These are phyloP conservation scores for Cremastinae sp. DNA, from an alignment of 2,888 invertebrate genomes.

Conservation along the genomic window DNA sequence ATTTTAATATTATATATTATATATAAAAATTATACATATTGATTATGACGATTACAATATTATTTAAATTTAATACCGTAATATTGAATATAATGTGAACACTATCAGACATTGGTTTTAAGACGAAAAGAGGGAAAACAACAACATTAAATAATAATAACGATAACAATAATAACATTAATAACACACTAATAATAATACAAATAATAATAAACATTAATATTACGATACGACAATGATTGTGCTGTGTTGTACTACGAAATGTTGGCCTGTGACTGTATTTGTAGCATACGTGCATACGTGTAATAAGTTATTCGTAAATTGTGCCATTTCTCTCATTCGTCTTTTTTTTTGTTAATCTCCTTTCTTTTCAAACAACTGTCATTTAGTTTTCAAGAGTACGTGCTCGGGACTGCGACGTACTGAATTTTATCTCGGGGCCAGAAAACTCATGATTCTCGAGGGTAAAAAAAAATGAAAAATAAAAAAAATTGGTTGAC, in stretches of 20 bases:
- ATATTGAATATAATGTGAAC: constrained; percentile 70
- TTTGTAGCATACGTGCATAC: constrained; percentile 74
- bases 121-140: constrained; percentile 62
- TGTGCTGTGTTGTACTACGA: constrained; percentile 80
- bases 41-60: constrained; percentile 77
- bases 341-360: constrained; percentile 9
- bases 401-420: constrained; percentile 9
- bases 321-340: constrained; percentile 72
- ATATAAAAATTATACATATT: constrained; percentile 64
- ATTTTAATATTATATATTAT: constrained; percentile 81
- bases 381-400: constrained; percentile 31
- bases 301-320: constrained; percentile 73
- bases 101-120: constrained; percentile 64
- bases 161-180: constrained; percentile 53
- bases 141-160: constrained; percentile 38
- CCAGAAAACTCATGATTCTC: neutral
- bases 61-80: constrained; percentile 74
- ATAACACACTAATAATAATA: constrained; percentile 35
- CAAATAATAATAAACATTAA: constrained; percentile 52
- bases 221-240: constrained; percentile 79
- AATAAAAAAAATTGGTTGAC: too few relatives aligned
- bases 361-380: too few relatives aligned
- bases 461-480: too few relatives aligned
- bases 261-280: constrained; percentile 81
- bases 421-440: neutral